Evolutionary conservation across 2,888 invertebrate species (phyloP), one percentile per base, ranked within the genome.

Genomic region (Pandemis cinnamomeana): DNA sequence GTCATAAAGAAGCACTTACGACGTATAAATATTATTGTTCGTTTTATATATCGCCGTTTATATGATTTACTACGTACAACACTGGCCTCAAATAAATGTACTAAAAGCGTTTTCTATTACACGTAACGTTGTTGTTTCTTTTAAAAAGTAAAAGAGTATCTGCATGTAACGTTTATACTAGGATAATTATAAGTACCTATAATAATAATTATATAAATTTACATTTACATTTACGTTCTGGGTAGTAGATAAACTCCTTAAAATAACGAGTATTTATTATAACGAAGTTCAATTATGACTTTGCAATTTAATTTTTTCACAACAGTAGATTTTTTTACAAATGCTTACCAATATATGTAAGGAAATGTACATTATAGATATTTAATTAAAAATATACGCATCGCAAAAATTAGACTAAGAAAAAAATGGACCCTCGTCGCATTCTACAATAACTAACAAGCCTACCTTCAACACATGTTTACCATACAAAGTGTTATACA

Each of bases 11-110:
- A n/a, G 41, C 36, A 61, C 61, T 61, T 61, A 36, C 13, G 61
- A 7, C 41, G 41, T 41, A 61, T 61, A 61, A 61, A 61, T 41
- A 61, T 61, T 41, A 61, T 41, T 61, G 41, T 61, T 41, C 10
- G 55, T 58, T 27, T 27, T 58, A 58, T 58, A 5, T 27, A 58
- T 8, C 8, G 27, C 55, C 6, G 55, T 58, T 36, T 53, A 15
- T 11, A 58, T 58, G 58, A 58, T 55, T 55, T 55, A 36, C 27
- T 36, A 36, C 27, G 44, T 7, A 55, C 11, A 58, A 27, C 15
- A 53, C 10, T 58, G 27, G n/a, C 55, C 7, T 0, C 27, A 5
- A 58, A 27, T 27, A 58, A 20, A 27, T 55, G 15, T 55, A 27
- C 58, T 10, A 58, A 27, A 27, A 58, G 20, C 10, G 3, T 58